Conservation (phyloP, 1,140 invertebrate genomes). For the Phortica variegata region DNA sequence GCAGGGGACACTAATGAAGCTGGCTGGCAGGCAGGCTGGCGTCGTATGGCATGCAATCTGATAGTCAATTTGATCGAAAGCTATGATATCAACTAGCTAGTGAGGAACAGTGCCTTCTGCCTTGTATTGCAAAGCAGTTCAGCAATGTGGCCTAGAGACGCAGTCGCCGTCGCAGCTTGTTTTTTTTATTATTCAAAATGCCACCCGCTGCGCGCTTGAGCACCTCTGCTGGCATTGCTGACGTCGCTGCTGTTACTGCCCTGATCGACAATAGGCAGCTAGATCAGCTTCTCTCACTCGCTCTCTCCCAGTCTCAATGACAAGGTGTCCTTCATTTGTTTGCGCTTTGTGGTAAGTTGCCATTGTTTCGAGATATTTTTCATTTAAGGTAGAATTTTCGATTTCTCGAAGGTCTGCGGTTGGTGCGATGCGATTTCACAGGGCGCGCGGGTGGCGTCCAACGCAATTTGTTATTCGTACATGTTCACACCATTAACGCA, state of each 20-base stretch:
- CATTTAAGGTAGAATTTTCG: constrained; percentile 13
- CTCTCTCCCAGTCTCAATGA: too few relatives aligned
- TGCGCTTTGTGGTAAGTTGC: too few relatives aligned
- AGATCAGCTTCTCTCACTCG: too few relatives aligned
- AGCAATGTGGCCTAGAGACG: not conserved
- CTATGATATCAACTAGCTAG: constrained; percentile 32
- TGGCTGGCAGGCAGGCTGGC: not conserved
- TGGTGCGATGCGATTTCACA: not conserved
- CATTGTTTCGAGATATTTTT: constrained; percentile 7
- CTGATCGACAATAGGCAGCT: too few relatives aligned
- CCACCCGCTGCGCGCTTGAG: constrained; percentile 33
- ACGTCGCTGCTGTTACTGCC: too few relatives aligned
- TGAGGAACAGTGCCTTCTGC: constrained; percentile 7
- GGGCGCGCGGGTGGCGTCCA: too few relatives aligned
- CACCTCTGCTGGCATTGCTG: too few relatives aligned
- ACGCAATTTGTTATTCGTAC: constrained; percentile 41
- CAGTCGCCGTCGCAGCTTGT: not conserved
- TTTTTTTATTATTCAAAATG: constrained; percentile 36
- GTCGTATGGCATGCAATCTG: constrained; percentile 17
- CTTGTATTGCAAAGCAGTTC: too few relatives aligned
- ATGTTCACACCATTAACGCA: constrained; percentile 48
- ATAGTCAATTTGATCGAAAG: constrained; percentile 48
- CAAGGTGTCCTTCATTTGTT: too few relatives aligned
- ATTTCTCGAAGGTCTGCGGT: not conserved
- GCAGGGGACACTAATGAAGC: not conserved